Percentiles rank a stretch among this genome's conserved stretches.
These are phyloP conservation scores for Siniperca undulata DNA, from an alignment of 2,797 vertebrate species.

Conservation along the genomic window DNA sequence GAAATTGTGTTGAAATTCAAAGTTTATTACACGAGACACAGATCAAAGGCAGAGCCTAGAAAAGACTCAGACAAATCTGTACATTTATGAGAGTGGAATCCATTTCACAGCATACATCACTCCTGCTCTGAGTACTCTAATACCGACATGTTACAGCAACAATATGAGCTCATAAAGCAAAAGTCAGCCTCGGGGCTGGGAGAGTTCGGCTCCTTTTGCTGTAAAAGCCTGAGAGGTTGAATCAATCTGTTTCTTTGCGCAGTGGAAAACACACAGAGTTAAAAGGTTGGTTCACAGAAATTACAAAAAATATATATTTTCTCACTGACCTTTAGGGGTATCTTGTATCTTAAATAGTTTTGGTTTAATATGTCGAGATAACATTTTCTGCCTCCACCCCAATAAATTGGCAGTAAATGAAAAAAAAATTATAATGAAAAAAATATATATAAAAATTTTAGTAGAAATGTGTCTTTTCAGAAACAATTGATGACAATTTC, in stretches of 20 bases:
- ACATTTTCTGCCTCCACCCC: neutral
- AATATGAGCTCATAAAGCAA: constrained; percentile 74
- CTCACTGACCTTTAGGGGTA: neutral
- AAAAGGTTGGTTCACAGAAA: neutral
- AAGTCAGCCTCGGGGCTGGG: constrained; percentile 11
- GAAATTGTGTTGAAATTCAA: constrained; percentile 80
- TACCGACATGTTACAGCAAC: constrained; percentile 35
- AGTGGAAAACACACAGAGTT: neutral
- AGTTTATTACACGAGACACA: constrained; percentile 68
- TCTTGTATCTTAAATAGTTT: neutral
- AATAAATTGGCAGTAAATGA: neutral
- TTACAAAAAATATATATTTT: neutral
- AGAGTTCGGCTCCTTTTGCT: neutral
- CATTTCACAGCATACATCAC: constrained; percentile 60
- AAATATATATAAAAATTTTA: neutral
- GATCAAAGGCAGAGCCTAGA: constrained; percentile 76
- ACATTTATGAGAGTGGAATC: constrained; percentile 76
- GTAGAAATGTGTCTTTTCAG: neutral
- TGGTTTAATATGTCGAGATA: neutral
- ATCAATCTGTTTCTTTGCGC: constrained; percentile 12
- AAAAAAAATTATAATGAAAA: neutral
- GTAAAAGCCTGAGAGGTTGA: constrained; percentile 28
- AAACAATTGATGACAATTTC: neutral
- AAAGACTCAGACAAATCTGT: constrained; percentile 72
- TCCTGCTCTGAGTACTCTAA: constrained; percentile 48